A percentile compares a stretch with the other conserved stretches of the same genome.
phyloP scores from a whole-genome alignment of 1,140 invertebrate species.

The Musca domestica region DNA sequence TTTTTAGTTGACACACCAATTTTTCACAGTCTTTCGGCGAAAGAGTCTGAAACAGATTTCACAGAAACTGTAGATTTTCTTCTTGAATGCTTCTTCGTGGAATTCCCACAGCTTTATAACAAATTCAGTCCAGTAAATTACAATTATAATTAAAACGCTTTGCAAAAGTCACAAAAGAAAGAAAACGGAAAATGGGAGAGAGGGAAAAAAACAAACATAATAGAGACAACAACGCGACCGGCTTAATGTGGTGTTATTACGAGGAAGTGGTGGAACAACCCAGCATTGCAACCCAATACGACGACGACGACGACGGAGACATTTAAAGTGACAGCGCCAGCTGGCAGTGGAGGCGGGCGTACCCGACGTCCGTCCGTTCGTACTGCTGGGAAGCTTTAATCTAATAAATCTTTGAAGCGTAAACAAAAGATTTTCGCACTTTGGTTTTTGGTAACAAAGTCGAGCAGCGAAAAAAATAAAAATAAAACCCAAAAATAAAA shows the following conservation, averaged over 20 bases:
- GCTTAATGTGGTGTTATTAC: conserved; percentile 3
- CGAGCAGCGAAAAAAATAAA: background rate
- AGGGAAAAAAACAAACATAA: background rate
- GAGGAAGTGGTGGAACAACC: conserved; percentile 5
- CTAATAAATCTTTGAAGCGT: conserved; percentile 5
- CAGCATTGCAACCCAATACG: background rate
- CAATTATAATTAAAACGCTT: conserved; percentile 5
- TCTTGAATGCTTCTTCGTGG: no score
- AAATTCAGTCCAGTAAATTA: background rate
- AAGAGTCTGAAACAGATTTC: background rate
- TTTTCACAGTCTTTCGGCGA: no score
- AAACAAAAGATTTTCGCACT: conserved; percentile 15
- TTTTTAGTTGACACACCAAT: no score
- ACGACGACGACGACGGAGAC: no score
- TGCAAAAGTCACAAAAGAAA: background rate
- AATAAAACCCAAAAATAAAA: background rate
- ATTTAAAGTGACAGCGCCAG: no score
- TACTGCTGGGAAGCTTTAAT: background rate
- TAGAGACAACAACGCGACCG: background rate
- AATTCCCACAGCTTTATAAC: conserved; percentile 8
- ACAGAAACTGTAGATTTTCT: background rate
- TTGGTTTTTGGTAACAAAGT: background rate
- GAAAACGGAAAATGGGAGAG: no score
- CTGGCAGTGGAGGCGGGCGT: background rate
- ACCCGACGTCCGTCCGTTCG: no score